These are phyloP conservation scores for Machimus atricapillus DNA, from an alignment of 2,888 invertebrate genomes.

Conservation along the genomic window DNA sequence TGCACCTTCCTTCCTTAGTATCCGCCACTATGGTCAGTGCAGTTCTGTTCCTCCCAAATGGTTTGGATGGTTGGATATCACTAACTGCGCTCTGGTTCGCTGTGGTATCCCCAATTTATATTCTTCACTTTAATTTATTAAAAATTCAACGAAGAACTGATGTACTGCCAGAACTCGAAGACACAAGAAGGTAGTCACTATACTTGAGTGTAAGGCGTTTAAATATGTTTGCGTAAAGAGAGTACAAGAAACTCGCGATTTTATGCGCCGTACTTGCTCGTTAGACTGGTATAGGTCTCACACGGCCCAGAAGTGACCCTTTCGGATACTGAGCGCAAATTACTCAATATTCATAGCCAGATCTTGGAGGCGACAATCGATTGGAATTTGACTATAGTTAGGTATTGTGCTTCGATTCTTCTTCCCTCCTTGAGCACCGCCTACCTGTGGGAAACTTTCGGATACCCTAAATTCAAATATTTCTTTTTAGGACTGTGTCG, in stretches of 20 bases:
- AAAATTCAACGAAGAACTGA: constrained; percentile 60
- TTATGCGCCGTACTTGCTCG: neutral
- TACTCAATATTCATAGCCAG: constrained; percentile 33
- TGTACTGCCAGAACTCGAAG: constrained; percentile 17
- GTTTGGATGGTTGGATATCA: constrained; percentile 62
- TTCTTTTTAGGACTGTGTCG: neutral
- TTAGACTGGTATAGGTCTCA: constrained; percentile 1
- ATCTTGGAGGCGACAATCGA: constrained; percentile 25
- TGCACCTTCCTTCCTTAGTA: neutral
- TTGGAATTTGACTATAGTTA: constrained; percentile 25
- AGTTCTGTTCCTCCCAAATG: constrained; percentile 41
- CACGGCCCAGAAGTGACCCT: constrained; percentile 20
- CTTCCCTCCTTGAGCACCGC: neutral
- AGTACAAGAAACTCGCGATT: constrained; percentile 10
- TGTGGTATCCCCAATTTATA: constrained; percentile 62
- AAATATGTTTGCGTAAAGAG: constrained; percentile 4
- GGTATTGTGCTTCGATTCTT: constrained; percentile 5
- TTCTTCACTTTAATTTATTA: constrained; percentile 63
- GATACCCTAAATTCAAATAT: neutral
- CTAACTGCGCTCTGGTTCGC: constrained; percentile 61
- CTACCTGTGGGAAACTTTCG: neutral
- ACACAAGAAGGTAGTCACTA: constrained; percentile 5
- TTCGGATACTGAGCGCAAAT: neutral
- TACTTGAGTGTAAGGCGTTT: neutral
- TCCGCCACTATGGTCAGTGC: constrained; percentile 14